Percentiles rank a stretch among this genome's conserved stretches.
These are phyloP conservation scores for Paramuricea clavata DNA, from an alignment of 92 coral and sea anemone species.

Conservation along the genomic window DNA sequence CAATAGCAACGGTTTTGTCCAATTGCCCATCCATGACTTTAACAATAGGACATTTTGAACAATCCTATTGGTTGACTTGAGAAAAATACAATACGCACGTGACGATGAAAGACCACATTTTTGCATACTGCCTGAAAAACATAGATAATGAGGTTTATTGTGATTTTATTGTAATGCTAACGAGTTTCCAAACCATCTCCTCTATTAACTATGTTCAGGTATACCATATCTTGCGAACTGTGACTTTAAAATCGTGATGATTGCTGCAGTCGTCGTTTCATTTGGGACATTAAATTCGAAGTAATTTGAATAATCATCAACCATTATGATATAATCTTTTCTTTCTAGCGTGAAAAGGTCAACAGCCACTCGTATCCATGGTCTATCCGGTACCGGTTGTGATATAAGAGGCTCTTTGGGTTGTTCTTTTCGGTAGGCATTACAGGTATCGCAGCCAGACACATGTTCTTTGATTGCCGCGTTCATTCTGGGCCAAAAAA, in stretches of 20 bases:
- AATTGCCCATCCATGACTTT: too few species aligned
- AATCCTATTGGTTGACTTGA: too few species aligned
- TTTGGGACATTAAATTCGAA: background rate
- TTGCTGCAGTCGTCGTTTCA: background rate
- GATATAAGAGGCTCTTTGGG: constrained; percentile 28
- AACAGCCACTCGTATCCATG: background rate
- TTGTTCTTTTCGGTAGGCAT: background rate
- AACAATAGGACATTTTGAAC: too few species aligned
- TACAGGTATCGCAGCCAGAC: background rate
- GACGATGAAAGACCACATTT: too few species aligned
- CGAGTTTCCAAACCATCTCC: too few species aligned
- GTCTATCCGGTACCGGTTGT: constrained; percentile 26
- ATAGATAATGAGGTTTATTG: too few species aligned
- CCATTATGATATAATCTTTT: constrained; percentile 19
- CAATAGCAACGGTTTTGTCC: too few species aligned
- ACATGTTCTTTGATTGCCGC: background rate
- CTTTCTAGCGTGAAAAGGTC: background rate
- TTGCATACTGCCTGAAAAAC: too few species aligned
- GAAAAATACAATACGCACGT: too few species aligned
- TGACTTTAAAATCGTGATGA: background rate
- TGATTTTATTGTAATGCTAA: too few species aligned
- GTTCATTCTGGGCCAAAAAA: background rate
- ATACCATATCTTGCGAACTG: too few species aligned
- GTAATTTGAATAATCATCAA: constrained; percentile 24
- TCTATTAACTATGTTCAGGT: too few species aligned